Base-by-base conservation (phyloP, 2,888 invertebrate species). In the Podabrus alpinus region DNA sequence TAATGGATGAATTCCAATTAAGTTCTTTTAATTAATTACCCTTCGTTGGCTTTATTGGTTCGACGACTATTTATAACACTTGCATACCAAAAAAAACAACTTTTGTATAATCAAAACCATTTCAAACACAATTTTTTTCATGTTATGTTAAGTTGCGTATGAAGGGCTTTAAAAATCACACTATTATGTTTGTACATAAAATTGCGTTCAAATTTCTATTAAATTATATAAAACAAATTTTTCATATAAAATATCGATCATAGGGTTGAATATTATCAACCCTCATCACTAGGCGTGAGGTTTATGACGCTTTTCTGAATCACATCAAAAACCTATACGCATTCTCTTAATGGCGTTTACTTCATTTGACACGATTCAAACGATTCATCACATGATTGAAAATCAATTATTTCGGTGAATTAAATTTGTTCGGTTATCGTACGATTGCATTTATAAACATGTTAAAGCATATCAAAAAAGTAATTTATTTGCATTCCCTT, bases 351-450 rank as follows among this genome's bases (percentile, higher is more conserved):
- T 64, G 62, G 16, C 62, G 62, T 64, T 64, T 64, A 64, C 62
- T 64, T 64, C 62, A 64, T 64, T 64, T 64, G 62, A 64, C 62
- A 64, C 62, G 19, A 64, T 64, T 64, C 62, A 64, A 64, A 64
- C 62, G 62, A 64, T 64, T 64, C 19, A 64, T 64, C 62, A 19
- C 19, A 64, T 64, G 62, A 64, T 64, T 64, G 62, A 17, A 64
- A 64, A 64, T 64, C 62, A 64, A 64, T 64, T 64, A 64, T 64
- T 64, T 19, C 62, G 62, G 19, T 64, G 62, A 64, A 64, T 64
- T 64, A 21, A 64, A 64, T 64, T 64, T 64, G 21, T 64, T 17
- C 62, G 62, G 19, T 64, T 64, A 64, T 64, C 62, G 17, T 62
- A 21, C 21, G 19, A 64, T 64, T 64, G 62, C 62, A 64, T 21